These are phyloP conservation scores for Atrichornis clamosus DNA, from an alignment of 2,113 vertebrate species.

Conservation along the genomic window DNA sequence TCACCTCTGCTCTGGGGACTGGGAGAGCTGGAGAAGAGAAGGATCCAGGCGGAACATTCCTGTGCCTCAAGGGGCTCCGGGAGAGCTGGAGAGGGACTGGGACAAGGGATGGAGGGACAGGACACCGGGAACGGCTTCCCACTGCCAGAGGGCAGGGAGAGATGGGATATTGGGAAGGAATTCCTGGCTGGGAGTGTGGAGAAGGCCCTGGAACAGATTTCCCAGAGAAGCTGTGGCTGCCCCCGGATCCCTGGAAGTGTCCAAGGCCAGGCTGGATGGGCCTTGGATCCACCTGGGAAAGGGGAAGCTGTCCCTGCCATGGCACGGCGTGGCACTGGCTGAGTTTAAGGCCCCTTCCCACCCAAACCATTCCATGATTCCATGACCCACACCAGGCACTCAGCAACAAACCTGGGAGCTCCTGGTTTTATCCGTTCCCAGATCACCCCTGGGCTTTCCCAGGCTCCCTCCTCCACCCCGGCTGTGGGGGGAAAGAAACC, in stretches of 20 bases:
- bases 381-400: no score
- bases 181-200: not conserved
- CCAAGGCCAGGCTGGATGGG: not conserved
- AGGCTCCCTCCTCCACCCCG: not conserved
- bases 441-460: not conserved
- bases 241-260: not conserved
- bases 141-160: not conserved
- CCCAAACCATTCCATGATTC: not conserved
- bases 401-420: not conserved
- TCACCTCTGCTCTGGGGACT: not conserved
- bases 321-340: no score
- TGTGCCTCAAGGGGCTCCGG: not conserved
- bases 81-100: not conserved
- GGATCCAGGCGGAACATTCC: not conserved
- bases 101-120: not conserved
- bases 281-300: not conserved
- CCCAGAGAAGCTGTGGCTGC: not conserved
- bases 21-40: not conserved
- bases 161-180: not conserved
- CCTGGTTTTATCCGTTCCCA: not conserved
- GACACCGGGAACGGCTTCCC: not conserved
- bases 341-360: not conserved
- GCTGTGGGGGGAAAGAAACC: accelerated
- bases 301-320: not conserved
- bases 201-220: not conserved